Percentiles rank a stretch among this genome's conserved stretches.
Conservation (phyloP, 2,888 invertebrate species). For the Eledone cirrhosa region DNA sequence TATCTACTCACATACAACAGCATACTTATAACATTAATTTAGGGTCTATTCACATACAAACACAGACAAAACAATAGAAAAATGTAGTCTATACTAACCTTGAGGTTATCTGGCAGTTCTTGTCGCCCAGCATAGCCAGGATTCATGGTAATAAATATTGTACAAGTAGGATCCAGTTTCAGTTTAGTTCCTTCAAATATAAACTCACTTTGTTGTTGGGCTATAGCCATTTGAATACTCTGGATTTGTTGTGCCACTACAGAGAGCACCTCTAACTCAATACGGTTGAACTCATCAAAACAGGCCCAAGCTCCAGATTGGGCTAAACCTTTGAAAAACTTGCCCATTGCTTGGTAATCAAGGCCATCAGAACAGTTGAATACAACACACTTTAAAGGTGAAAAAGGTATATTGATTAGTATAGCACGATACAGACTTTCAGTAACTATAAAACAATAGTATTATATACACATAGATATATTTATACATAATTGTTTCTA, state of each 20-base stretch:
- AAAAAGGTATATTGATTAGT: neutral
- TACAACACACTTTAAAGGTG: conserved; percentile 77
- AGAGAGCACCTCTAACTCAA: conserved; percentile 89
- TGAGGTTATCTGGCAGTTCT: conserved; percentile 67
- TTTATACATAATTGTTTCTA: no score
- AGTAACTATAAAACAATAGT: no score
- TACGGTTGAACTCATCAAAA: conserved; percentile 94
- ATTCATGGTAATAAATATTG: conserved; percentile 68
- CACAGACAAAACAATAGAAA: no score
- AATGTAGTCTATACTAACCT: conserved; percentile 34
- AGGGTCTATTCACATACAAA: no score
- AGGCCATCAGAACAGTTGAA: conserved; percentile 95
- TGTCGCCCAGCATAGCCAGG: conserved; percentile 68
- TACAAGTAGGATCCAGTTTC: conserved; percentile 65
- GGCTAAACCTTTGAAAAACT: conserved; percentile 91
- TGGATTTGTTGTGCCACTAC: conserved; percentile 94
- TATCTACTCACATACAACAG: no score
- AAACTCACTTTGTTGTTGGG: conserved; percentile 81
- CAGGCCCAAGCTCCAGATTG: conserved; percentile 91
- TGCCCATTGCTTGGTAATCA: conserved; percentile 92
- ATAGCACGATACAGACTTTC: neutral
- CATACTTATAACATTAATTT: no score
- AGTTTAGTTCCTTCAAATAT: conserved; percentile 71
- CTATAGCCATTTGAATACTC: conserved; percentile 87
- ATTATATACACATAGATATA: no score